Evolutionary conservation across 2,797 vertebrate species (phyloP).

Genomic region (Naso thynnoides): DNA sequence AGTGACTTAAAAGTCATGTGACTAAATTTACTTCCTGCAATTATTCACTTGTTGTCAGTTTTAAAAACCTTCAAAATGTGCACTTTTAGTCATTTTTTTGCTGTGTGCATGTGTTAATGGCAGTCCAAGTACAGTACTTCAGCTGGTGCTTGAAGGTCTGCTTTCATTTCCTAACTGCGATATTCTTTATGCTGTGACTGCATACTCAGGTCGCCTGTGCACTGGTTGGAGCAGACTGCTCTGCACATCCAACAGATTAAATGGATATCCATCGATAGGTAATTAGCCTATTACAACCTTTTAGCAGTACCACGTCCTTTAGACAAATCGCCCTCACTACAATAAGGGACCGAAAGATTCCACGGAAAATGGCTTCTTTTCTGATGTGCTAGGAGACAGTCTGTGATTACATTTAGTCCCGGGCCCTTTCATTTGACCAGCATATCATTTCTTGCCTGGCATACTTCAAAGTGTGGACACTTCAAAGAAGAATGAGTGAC

Average conservation of each 20-base stretch:
- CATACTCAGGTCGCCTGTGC: slow-evolving; percentile 33
- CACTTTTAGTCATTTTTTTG: background rate
- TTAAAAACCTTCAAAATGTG: background rate
- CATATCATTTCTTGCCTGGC: slow-evolving; percentile 77
- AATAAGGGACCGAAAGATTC: slow-evolving; percentile 63
- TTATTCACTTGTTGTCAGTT: background rate
- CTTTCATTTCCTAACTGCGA: slow-evolving; percentile 19
- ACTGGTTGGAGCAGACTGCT: slow-evolving; percentile 17
- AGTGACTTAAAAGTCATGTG: background rate
- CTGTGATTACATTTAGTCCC: slow-evolving; percentile 79
- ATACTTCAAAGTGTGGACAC: slow-evolving; percentile 81
- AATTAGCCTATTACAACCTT: slow-evolving; percentile 80
- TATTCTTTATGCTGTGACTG: slow-evolving; percentile 30
- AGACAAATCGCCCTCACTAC: slow-evolving; percentile 67
- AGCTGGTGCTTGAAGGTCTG: slow-evolving; percentile 9
- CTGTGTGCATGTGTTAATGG: background rate
- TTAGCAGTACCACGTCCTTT: slow-evolving; percentile 64
- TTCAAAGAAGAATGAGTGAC: slow-evolving; percentile 81
- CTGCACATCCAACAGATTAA: slow-evolving; percentile 63
- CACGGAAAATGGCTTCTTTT: slow-evolving; percentile 71
- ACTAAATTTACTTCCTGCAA: background rate
- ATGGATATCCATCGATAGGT: slow-evolving; percentile 67
- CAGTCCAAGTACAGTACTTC: background rate
- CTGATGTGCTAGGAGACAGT: slow-evolving; percentile 76
- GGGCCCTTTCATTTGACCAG: slow-evolving; percentile 80